Conservation (phyloP, 2,888 invertebrate species). For the Pristionchus entomophagus region DNA sequence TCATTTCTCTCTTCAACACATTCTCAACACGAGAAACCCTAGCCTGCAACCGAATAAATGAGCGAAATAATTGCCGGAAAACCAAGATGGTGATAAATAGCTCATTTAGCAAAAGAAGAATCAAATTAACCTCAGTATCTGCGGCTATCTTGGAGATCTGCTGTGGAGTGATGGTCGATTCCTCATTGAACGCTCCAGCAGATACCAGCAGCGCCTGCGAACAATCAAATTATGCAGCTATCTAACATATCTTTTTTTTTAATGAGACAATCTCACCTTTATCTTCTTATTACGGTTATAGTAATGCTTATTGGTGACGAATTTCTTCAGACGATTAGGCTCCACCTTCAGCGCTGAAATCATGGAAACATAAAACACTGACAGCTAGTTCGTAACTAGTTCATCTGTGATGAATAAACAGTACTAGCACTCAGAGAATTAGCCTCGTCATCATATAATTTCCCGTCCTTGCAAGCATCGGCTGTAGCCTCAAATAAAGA, state of each 20-base stretch:
- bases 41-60: neutral
- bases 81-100: neutral
- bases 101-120: neutral
- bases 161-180: neutral
- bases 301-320: neutral
- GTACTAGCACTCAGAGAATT: neutral
- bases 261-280: neutral
- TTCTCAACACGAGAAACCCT: slow-evolving; percentile 12
- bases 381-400: neutral
- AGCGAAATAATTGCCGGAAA: neutral
- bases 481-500: neutral
- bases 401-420: neutral
- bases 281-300: slow-evolving; percentile 2
- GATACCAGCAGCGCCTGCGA: neutral
- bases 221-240: neutral
- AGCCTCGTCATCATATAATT: neutral
- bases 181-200: neutral
- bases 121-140: neutral
- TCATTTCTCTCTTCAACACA: neutral
- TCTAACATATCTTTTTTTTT: neutral
- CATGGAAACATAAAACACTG: neutral
- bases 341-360: neutral
- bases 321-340: neutral
- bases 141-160: neutral
- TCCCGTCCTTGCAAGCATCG: neutral